Evolutionary conservation across 64 coral and sea anemone species (phyloP).

Genomic region (Orbicella faveolata): DNA sequence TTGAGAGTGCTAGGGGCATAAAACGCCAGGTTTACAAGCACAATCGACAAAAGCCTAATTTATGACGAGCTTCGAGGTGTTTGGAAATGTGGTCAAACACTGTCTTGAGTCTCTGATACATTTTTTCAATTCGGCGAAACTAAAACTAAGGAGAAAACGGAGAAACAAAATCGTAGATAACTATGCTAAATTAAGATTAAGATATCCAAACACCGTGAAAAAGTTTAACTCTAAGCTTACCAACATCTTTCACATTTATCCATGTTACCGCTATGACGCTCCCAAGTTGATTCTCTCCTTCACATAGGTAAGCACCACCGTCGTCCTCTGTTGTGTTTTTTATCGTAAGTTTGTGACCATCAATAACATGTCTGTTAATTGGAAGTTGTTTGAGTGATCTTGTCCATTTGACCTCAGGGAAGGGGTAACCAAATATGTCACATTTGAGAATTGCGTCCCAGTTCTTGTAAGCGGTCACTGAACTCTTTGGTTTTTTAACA

Average conservation of each 20-base stretch:
- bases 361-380: not conserved
- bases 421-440: slow-evolving; percentile 57
- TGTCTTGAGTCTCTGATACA: too few relatives aligned
- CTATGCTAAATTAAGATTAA: too few relatives aligned
- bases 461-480: slow-evolving; percentile 1
- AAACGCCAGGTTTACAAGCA: too few relatives aligned
- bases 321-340: slow-evolving; percentile 31
- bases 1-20: too few relatives aligned
- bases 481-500: slow-evolving; percentile 4
- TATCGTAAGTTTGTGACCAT: slow-evolving; percentile 43
- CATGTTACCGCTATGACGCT: slow-evolving; percentile 42
- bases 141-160: too few relatives aligned
- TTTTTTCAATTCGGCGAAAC: too few relatives aligned
- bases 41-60: too few relatives aligned
- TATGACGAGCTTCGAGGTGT: too few relatives aligned
- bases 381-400: slow-evolving; percentile 19
- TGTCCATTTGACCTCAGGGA: slow-evolving; percentile 44
- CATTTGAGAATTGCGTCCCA: slow-evolving; percentile 58
- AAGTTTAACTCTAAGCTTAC: too few relatives aligned
- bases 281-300: slow-evolving; percentile 47
- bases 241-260: slow-evolving; percentile 29
- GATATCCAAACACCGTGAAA: too few relatives aligned
- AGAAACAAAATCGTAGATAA: too few relatives aligned
- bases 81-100: too few relatives aligned
- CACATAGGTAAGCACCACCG: slow-evolving; percentile 37